Evolutionary conservation across 2,888 invertebrate genomes (phyloP), one percentile per base, ranked within the genome.

Genomic region (Sphaerophoria taeniata): DNA sequence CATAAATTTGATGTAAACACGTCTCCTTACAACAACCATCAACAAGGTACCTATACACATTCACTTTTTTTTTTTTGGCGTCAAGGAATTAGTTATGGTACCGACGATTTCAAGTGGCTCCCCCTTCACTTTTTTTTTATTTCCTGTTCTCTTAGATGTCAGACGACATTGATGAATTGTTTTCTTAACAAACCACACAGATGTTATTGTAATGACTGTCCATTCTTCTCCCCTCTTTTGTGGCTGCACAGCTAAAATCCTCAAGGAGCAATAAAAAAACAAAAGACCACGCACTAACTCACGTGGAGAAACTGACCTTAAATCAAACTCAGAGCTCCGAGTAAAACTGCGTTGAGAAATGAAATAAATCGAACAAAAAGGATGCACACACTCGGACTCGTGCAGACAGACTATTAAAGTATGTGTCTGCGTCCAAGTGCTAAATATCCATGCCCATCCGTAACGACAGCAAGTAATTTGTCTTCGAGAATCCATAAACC

Each of bases 351-450:
- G n/a, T 60, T 34, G 24, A 24, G 9, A 9, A 43, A 43, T 9
- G 9, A 43, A 43, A 9, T 24, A 24, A 24, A 24, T 24, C 24
- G 24, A 24, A 24, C 24, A 12, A 11, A 56, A 60, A 43, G 55
- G 56, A 70, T 65, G 70, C 51, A 73, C 51, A 79, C 9, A 79
- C 9, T 65, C n/a, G n/a, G n/a, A n/a, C n/a, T n/a, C 83, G 79
- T 74, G 78, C 78, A 78, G 78, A 79, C 83, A 74, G 49, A 14
- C 77, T 43, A 77, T 82, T 77, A 70, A 56, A 24, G 24, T 2
- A 56, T 65, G 33, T 75, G 65, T 77, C 77, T 73, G 69, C 77
- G 47, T 6, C 61, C 45, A 75, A 84, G 80, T 75, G 80, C 80
- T 80, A 71, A 76, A 76, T 72, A 49, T 67, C 49, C 60, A 51